These are phyloP conservation scores for Horisme vitalbata DNA, from an alignment of 2,888 invertebrate genomes.

Conservation along the genomic window DNA sequence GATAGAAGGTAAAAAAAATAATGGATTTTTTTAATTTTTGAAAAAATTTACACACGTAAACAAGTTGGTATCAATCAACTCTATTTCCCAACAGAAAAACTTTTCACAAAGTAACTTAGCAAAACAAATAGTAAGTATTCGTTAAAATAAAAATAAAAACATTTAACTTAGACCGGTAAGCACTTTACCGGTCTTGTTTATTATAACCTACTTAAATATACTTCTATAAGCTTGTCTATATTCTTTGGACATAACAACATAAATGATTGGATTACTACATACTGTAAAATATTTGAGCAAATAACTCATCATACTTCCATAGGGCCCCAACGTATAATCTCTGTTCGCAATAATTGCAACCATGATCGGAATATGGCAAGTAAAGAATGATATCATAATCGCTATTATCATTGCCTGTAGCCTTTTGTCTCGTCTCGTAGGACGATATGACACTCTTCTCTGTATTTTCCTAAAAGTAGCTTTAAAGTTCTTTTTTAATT, in stretches of 20 bases:
- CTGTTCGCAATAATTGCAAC: conserved; percentile 7
- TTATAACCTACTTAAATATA: no score
- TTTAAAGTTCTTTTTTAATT: conserved; percentile 10
- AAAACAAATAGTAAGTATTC: no score
- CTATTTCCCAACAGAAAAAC: no score
- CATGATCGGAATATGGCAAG: conserved; percentile 24
- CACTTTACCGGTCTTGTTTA: no score
- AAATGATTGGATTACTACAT: conserved; percentile 27
- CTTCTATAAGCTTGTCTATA: conserved; percentile 28
- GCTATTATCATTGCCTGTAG: conserved; percentile 25
- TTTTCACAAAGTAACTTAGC: no score
- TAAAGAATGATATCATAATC: conserved; percentile 22
- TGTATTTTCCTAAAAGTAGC: conserved; percentile 7
- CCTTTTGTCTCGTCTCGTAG: conserved; percentile 25
- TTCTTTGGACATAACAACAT: conserved; percentile 31
- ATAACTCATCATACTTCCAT: conserved; percentile 18
- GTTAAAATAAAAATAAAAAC: no score
- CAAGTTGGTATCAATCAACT: no score
- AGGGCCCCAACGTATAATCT: neutral
- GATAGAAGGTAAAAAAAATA: no score
- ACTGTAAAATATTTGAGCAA: conserved; percentile 16
- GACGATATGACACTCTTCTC: conserved; percentile 1
- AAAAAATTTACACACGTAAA: no score
- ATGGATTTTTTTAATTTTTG: no score
- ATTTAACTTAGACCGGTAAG: no score